A percentile compares a stretch with the other conserved stretches of the same genome.
Evolutionary conservation across 2,888 invertebrate genomes (phyloP).

Genomic region (Troides oblongomaculatus): DNA sequence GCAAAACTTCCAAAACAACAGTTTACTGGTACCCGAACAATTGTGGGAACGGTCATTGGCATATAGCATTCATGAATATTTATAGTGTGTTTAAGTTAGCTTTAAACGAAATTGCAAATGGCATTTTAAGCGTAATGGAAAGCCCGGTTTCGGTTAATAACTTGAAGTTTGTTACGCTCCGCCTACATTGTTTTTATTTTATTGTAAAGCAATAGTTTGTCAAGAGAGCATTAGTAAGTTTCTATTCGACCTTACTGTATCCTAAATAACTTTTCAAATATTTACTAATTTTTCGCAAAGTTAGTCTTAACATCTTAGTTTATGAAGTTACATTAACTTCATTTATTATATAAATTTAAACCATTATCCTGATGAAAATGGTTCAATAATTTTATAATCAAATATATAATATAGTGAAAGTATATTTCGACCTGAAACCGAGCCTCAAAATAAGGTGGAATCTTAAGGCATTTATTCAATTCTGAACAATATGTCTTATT

Average conservation of each 20-base stretch:
- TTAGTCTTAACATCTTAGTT: too few relatives aligned
- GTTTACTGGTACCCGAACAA: conserved; percentile 44
- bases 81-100: conserved; percentile 24
- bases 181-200: conserved; percentile 14
- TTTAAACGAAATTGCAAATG: conserved; percentile 36
- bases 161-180: conserved; percentile 6
- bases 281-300: too few relatives aligned
- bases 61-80: conserved; percentile 57
- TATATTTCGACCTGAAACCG: too few relatives aligned
- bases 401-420: too few relatives aligned
- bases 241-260: too few relatives aligned
- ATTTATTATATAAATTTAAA: too few relatives aligned
- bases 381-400: too few relatives aligned
- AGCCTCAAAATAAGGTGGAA: too few relatives aligned
- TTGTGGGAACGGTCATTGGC: conserved; percentile 45
- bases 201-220: neutral
- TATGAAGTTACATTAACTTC: too few relatives aligned
- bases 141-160: conserved; percentile 16
- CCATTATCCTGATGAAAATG: too few relatives aligned
- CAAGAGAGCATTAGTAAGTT: neutral
- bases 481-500: neutral
- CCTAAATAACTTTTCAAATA: too few relatives aligned
- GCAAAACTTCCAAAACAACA: conserved; percentile 64
- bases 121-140: conserved; percentile 9
- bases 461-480: too few relatives aligned